Evolutionary conservation across 2,113 vertebrate genomes (phyloP).

Genomic region (Sebastes schlegelii): DNA sequence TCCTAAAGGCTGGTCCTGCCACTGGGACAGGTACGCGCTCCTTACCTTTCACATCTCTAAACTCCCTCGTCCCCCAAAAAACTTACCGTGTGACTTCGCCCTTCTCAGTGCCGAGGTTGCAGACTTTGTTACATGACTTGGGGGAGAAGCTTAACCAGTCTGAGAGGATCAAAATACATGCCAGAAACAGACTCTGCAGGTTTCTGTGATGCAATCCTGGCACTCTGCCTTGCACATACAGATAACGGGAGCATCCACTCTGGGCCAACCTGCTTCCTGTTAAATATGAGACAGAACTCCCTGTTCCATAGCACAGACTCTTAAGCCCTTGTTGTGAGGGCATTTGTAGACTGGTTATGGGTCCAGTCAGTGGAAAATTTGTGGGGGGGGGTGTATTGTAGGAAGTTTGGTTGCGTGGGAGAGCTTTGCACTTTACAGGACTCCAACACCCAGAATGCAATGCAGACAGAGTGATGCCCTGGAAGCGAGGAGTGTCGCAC

Average conservation of each 20-base stretch:
- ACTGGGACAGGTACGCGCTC: constrained; percentile 99
- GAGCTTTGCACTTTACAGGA: constrained; percentile 99
- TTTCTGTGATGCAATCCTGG: constrained; percentile 73
- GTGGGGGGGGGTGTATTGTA: constrained; percentile 78
- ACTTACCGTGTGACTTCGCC: constrained; percentile 85
- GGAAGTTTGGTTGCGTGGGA: constrained; percentile 92
- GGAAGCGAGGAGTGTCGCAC: constrained; percentile 85
- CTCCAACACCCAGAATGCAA: constrained; percentile 81
- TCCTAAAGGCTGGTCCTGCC: constrained; percentile 99
- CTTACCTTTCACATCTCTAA: constrained; percentile 99
- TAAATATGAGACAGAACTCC: constrained; percentile 68
- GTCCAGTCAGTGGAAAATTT: constrained; percentile 84
- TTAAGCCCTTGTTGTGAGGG: constrained; percentile 62
- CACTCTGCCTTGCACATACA: constrained; percentile 62
- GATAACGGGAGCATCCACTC: constrained; percentile 76
- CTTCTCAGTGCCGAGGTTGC: constrained; percentile 68
- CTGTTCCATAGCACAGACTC: constrained; percentile 71
- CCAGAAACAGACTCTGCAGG: constrained; percentile 77
- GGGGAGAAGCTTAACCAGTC: constrained; percentile 75
- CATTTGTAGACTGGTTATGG: constrained; percentile 71
- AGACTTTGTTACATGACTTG: constrained; percentile 81
- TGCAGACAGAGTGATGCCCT: constrained; percentile 80
- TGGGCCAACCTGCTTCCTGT: constrained; percentile 78
- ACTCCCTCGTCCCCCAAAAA: constrained; percentile 81
- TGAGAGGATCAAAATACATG: constrained; percentile 73